Percentiles rank a stretch among this genome's conserved stretches.
Conservation (phyloP, 2,888 invertebrate species). For the Drosophila mimica region DNA sequence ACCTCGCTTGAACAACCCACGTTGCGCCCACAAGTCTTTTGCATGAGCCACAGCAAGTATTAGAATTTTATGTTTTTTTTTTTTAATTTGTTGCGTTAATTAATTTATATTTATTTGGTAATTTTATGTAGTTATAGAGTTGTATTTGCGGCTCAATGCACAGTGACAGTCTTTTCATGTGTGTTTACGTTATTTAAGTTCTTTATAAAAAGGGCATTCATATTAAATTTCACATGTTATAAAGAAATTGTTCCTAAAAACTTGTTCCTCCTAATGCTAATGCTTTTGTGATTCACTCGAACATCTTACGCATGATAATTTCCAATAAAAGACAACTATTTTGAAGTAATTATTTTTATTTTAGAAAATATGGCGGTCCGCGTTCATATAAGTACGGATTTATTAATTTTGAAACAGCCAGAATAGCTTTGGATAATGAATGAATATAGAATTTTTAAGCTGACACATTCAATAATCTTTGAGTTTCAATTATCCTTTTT, state of each 20-base stretch:
- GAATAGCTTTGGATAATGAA: background rate
- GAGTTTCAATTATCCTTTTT: background rate
- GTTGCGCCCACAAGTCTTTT: slow-evolving; percentile 78
- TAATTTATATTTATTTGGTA: slow-evolving; percentile 41
- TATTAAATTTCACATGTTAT: background rate
- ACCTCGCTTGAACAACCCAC: slow-evolving; percentile 74
- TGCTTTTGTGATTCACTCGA: slow-evolving; percentile 8
- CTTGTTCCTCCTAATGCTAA: background rate
- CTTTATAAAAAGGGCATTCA: background rate
- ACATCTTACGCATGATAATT: slow-evolving; percentile 5
- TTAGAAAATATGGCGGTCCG: background rate
- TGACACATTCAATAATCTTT: background rate
- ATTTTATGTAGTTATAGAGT: slow-evolving; percentile 21
- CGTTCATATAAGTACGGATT: background rate
- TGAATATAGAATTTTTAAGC: background rate
- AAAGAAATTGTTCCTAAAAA: background rate
- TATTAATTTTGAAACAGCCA: background rate
- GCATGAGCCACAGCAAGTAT: slow-evolving; percentile 85
- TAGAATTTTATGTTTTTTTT: slow-evolving; percentile 73
- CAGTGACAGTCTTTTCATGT: slow-evolving; percentile 27
- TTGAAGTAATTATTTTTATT: background rate
- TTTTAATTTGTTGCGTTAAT: slow-evolving; percentile 25
- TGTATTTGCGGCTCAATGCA: slow-evolving; percentile 11
- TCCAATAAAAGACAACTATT: background rate
- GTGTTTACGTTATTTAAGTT: slow-evolving; percentile 8